Conservation (phyloP, 2,797 vertebrate genomes). For the Sorex maritimensis region DNA sequence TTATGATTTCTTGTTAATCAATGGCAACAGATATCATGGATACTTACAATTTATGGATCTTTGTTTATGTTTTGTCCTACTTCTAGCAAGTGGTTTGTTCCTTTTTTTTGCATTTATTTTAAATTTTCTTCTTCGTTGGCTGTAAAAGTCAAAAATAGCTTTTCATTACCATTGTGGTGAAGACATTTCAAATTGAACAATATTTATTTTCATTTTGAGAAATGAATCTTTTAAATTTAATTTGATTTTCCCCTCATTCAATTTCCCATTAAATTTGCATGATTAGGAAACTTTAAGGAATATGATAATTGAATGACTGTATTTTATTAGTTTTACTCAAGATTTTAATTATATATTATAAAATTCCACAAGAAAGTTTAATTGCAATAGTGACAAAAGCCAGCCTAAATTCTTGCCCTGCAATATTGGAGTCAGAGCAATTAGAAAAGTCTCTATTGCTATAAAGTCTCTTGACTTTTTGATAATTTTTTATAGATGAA, state of each 20-base stretch:
- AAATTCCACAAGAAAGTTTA: slow-evolving; percentile 55
- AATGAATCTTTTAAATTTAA: neutral
- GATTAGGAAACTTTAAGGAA: slow-evolving; percentile 61
- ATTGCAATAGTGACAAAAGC: neutral
- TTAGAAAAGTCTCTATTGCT: neutral
- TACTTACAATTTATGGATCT: slow-evolving; percentile 14
- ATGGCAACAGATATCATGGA: slow-evolving; percentile 60
- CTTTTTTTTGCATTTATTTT: slow-evolving; percentile 56
- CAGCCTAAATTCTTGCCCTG: neutral
- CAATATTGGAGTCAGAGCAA: neutral
- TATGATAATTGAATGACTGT: slow-evolving; percentile 14
- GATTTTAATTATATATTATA: slow-evolving; percentile 28
- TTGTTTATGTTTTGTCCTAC: slow-evolving; percentile 29
- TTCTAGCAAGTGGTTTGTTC: neutral
- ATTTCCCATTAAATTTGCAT: slow-evolving; percentile 52
- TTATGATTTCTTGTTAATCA: slow-evolving; percentile 65
- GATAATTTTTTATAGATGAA: neutral
- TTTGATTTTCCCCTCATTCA: neutral
- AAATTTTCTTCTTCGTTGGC: slow-evolving; percentile 64
- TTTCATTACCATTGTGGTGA: slow-evolving; percentile 39
- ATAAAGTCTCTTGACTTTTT: neutral
- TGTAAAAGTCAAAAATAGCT: slow-evolving; percentile 27
- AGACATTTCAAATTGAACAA: slow-evolving; percentile 31
- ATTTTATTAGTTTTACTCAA: slow-evolving; percentile 32
- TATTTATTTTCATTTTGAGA: slow-evolving; percentile 72